Percentiles rank a stretch among this genome's conserved stretches.
Evolutionary conservation across 2,797 vertebrate genomes (phyloP).

Genomic region (Hoplostethus atlanticus): DNA sequence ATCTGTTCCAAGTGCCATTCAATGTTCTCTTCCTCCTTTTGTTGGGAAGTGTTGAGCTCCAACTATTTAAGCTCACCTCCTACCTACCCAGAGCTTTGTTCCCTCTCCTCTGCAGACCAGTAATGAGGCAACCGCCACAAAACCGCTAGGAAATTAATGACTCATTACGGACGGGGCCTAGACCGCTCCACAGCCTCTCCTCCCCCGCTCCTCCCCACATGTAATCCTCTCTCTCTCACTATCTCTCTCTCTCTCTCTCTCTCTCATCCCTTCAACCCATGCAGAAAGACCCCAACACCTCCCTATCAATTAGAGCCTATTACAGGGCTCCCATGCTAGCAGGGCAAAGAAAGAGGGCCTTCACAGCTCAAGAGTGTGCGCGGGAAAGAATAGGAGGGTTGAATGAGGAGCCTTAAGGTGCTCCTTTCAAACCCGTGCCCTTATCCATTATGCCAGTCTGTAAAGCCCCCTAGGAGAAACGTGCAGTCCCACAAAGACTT

Average conservation of each 20-base stretch:
- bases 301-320: slow-evolving; percentile 99
- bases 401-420: slow-evolving; percentile 85
- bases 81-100: slow-evolving; percentile 95
- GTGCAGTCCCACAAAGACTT: slow-evolving; percentile 74
- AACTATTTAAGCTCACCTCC: slow-evolving; percentile 98
- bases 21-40: slow-evolving; percentile 85
- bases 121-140: slow-evolving; percentile 98
- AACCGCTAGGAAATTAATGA: slow-evolving; percentile 98
- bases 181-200: slow-evolving; percentile 91
- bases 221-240: slow-evolving; percentile 73
- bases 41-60: slow-evolving; percentile 88
- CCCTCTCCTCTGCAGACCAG: slow-evolving; percentile 92
- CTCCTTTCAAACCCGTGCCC: slow-evolving; percentile 84
- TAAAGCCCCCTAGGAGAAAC: slow-evolving; percentile 76
- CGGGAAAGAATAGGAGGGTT: slow-evolving; percentile 84
- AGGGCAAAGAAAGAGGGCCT: slow-evolving; percentile 90
- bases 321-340: slow-evolving; percentile 95
- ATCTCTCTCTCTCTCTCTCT: slow-evolving; percentile 62
- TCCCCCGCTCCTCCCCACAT: slow-evolving; percentile 72
- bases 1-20: slow-evolving; percentile 93
- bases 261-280: slow-evolving; percentile 87
- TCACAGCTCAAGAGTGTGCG: slow-evolving; percentile 90
- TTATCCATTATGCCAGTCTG: slow-evolving; percentile 82
- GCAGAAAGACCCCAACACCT: slow-evolving; percentile 95
- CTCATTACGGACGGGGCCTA: slow-evolving; percentile 94